Evolutionary conservation across 2,797 vertebrate genomes (phyloP).

Genomic region (Ptychobarbus kaznakovi): DNA sequence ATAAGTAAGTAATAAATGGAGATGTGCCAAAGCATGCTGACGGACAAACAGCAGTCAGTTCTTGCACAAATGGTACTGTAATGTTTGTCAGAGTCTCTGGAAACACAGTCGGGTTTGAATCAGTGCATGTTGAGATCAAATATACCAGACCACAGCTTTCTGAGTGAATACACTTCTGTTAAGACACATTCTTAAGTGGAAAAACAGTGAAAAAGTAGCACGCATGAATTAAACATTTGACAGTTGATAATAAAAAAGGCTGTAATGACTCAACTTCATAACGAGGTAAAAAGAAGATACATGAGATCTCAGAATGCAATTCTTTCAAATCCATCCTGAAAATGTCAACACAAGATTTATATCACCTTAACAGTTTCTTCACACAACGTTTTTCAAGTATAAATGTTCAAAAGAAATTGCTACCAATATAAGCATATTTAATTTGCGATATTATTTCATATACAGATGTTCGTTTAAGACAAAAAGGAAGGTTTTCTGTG

Average conservation of each 20-base stretch:
- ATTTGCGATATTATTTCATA: constrained; percentile 45
- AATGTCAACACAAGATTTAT: constrained; percentile 18
- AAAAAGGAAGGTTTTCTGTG: constrained; percentile 47
- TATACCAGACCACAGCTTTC: background rate
- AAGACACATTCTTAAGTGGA: constrained; percentile 29
- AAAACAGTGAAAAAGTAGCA: constrained; percentile 31
- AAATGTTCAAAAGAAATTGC: constrained; percentile 50
- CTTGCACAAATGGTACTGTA: background rate
- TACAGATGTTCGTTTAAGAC: constrained; percentile 30
- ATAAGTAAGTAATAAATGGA: constrained; percentile 6
- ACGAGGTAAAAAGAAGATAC: constrained; percentile 2
- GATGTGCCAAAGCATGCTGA: constrained; percentile 13
- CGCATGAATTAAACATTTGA: constrained; percentile 24
- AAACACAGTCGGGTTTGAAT: background rate
- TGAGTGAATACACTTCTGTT: background rate
- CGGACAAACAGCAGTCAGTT: background rate
- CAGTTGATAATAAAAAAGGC: constrained; percentile 21
- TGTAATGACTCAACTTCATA: constrained; percentile 13
- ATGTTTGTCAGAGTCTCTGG: constrained; percentile 5
- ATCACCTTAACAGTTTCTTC: constrained; percentile 5
- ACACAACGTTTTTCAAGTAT: constrained; percentile 56
- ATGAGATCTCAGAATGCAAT: constrained; percentile 1
- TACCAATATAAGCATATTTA: constrained; percentile 50
- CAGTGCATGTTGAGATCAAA: background rate
- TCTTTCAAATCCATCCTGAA: background rate